A percentile compares a stretch with the other conserved stretches of the same genome.
Evolutionary conservation across 2,113 vertebrate species (phyloP).

Genomic region (Poeciliopsis prolifica): DNA sequence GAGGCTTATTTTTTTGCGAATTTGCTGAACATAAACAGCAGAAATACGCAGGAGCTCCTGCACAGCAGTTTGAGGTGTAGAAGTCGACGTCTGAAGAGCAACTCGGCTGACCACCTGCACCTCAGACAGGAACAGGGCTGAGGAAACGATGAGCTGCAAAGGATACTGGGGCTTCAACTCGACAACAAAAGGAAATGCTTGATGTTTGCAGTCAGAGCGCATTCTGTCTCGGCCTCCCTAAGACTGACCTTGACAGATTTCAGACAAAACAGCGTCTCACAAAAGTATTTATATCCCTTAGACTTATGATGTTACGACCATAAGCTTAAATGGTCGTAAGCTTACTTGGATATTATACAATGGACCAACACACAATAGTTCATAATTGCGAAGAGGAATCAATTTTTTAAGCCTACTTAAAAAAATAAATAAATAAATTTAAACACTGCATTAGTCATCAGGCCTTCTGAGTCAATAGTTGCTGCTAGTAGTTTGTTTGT

Average conservation of each 20-base stretch:
- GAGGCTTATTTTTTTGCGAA: slow-evolving; percentile 5
- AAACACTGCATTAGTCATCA: no score
- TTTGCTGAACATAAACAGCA: slow-evolving; percentile 24
- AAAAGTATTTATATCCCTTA: background rate
- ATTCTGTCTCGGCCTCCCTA: background rate
- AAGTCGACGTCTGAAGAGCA: slow-evolving; percentile 49
- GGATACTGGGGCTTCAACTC: slow-evolving; percentile 16
- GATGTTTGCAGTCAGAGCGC: background rate
- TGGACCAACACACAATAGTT: no score
- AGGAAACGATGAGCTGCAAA: slow-evolving; percentile 49
- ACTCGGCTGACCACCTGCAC: slow-evolving; percentile 61
- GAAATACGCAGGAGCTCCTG: background rate
- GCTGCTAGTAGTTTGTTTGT: background rate
- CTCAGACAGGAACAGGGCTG: slow-evolving; percentile 52
- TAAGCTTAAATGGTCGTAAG: no score
- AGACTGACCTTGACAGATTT: background rate
- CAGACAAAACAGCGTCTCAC: background rate
- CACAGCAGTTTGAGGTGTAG: background rate
- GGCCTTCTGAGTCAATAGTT: no score
- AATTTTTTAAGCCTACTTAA: no score
- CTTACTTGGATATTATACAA: no score
- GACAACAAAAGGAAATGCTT: background rate
- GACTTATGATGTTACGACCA: no score
- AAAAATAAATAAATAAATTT: no score
- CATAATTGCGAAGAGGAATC: no score